These are phyloP conservation scores for Budorcas taxicolor DNA, from an alignment of 2,113 vertebrate genomes.

Conservation along the genomic window DNA sequence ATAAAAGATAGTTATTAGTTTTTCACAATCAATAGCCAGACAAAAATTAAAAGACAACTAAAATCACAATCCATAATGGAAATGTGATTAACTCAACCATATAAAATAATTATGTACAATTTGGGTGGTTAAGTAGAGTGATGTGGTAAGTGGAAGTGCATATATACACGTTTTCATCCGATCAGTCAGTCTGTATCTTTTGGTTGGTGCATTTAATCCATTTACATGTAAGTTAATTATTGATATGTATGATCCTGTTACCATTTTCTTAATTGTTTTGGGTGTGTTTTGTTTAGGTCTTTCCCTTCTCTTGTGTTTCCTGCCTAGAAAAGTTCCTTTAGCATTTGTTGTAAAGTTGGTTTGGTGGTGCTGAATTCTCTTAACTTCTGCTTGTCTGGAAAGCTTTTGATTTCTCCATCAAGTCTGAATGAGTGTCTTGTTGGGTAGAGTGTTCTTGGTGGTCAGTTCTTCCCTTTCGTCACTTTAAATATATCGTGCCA, in stretches of 20 bases:
- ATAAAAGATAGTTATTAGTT: neutral
- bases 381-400: neutral
- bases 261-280: neutral
- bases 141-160: neutral
- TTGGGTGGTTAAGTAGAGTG: neutral
- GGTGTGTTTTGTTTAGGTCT: neutral
- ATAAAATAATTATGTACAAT: neutral
- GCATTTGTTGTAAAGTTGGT: neutral
- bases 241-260: neutral
- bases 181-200: neutral
- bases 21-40: neutral
- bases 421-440: neutral
- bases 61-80: neutral
- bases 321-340: neutral
- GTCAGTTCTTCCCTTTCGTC: neutral
- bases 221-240: neutral
- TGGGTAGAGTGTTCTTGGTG: neutral
- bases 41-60: neutral
- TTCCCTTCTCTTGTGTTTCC: neutral
- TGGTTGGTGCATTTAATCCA: neutral
- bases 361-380: neutral
- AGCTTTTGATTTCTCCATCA: neutral
- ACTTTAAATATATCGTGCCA: neutral
- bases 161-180: accelerated
- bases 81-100: neutral